phyloP scores from a whole-genome alignment of 1,140 invertebrate species.

The Reticulitermes speratus region DNA sequence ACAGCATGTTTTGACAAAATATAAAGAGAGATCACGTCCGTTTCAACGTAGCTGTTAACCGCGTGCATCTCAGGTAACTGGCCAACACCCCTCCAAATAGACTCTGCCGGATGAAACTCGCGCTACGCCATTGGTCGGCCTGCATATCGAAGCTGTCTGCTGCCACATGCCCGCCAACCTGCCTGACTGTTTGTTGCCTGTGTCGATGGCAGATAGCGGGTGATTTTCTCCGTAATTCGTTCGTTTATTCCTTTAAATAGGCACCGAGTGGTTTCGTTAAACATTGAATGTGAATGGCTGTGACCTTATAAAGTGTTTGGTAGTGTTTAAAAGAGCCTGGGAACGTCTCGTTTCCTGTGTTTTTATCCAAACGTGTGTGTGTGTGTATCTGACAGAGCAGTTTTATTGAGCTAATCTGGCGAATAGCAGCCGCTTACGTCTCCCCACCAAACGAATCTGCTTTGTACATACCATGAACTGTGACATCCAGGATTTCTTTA shows the following conservation, averaged over 20 bases:
- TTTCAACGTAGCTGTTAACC: not conserved
- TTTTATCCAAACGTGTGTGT: not conserved
- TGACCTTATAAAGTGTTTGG: not conserved
- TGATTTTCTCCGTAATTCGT: not conserved
- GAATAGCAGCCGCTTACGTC: not conserved
- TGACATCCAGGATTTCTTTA: not conserved
- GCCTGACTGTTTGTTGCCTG: not conserved
- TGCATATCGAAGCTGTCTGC: conserved; percentile 3
- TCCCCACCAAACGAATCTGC: not conserved
- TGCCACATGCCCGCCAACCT: conserved; percentile 11
- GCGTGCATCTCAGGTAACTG: not conserved
- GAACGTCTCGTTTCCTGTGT: not conserved
- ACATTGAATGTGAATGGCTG: not conserved
- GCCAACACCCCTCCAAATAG: not conserved
- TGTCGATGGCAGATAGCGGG: not conserved
- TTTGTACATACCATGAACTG: not conserved
- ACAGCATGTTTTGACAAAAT: not conserved
- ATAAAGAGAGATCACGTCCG: not conserved
- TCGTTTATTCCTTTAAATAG: not conserved
- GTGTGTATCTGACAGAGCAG: not conserved
- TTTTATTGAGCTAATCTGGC: conserved; percentile 17
- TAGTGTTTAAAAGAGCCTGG: not conserved
- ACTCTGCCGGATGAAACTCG: not conserved
- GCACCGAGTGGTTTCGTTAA: not conserved
- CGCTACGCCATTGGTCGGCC: conserved; percentile 4